These are phyloP conservation scores for Coecobrya sp. DNA, from an alignment of 2,888 invertebrate genomes.

Conservation along the genomic window DNA sequence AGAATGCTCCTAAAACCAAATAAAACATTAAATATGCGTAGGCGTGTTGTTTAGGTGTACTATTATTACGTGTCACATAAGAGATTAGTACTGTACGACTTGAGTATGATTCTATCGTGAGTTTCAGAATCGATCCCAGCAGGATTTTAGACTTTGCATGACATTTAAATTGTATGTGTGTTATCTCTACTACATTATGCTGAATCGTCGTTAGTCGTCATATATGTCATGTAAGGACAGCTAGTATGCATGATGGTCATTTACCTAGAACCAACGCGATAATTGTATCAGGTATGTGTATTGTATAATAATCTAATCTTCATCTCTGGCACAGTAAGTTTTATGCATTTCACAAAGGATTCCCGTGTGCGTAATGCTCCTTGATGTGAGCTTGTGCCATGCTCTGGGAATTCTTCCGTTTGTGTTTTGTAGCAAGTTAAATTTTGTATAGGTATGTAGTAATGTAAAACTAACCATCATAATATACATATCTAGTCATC, in stretches of 20 bases:
- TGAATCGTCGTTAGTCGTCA: background rate
- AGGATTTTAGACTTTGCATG: slow-evolving; percentile 31
- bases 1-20: background rate
- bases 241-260: background rate
- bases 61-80: background rate
- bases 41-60: background rate
- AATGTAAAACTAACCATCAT: no score
- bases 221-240: background rate
- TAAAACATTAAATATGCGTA: background rate
- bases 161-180: background rate
- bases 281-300: background rate
- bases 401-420: no score
- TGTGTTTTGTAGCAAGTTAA: no score
- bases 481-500: no score
- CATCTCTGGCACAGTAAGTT: background rate
- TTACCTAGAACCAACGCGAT: background rate
- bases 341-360: no score
- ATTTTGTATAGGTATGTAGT: no score
- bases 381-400: no score
- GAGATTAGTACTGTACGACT: background rate
- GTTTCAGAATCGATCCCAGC: background rate
- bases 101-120: slow-evolving; percentile 22
- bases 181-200: background rate
- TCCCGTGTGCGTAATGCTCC: no score
- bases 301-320: background rate